Percentiles rank a stretch among this genome's conserved stretches.
Evolutionary conservation across 2,888 invertebrate genomes (phyloP).

Genomic region (Leptothorax acervorum): DNA sequence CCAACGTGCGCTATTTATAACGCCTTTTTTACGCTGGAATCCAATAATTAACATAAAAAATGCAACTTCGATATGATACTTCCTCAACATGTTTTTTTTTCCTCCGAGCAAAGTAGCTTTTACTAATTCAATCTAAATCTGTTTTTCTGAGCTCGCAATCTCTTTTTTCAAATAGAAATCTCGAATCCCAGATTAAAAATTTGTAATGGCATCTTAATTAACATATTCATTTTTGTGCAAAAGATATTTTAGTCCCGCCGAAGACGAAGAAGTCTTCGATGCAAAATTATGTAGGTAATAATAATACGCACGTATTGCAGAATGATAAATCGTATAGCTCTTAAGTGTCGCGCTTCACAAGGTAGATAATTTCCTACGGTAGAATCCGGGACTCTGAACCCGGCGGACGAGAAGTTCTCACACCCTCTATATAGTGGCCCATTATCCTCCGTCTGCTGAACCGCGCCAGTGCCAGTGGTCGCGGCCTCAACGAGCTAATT

Average conservation of each 20-base stretch:
- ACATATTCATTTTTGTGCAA: not conserved
- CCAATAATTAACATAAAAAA: not conserved
- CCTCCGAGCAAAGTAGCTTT: not conserved
- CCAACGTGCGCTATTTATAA: not conserved
- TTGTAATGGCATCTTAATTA: not conserved
- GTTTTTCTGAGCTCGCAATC: not conserved
- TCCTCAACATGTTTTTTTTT: not conserved
- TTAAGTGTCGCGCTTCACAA: not conserved
- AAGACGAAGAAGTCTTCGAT: not conserved
- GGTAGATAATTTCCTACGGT: not conserved
- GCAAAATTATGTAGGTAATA: not conserved
- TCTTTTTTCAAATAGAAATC: not conserved
- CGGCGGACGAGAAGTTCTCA: constrained; percentile 33
- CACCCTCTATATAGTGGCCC: constrained; percentile 42
- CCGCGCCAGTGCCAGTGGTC: constrained; percentile 22
- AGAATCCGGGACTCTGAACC: not conserved
- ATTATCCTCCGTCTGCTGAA: constrained; percentile 44
- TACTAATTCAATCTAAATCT: not conserved
- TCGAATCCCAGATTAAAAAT: not conserved
- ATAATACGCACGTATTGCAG: not conserved
- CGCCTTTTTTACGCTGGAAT: not conserved
- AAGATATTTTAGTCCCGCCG: not conserved
- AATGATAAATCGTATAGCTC: not conserved
- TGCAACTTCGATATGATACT: not conserved
- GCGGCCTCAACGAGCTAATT: constrained; percentile 60